Base-by-base conservation (phyloP, 2,888 invertebrate species). In the Chaetogeoica ovagalla region DNA sequence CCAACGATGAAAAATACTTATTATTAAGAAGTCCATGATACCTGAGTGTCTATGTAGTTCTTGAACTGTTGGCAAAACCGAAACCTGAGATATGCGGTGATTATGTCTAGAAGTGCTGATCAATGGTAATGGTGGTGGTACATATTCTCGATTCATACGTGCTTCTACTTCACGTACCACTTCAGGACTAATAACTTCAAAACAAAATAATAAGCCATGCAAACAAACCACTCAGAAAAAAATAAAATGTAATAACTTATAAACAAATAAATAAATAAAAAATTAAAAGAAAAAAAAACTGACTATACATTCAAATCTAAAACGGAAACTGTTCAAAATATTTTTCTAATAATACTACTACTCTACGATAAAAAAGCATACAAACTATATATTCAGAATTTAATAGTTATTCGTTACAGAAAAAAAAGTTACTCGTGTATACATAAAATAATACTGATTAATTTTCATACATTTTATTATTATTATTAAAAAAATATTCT, bases 111-210 rank as follows among this genome's bases (percentile, higher is more conserved):
- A 62, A 83, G 86, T 82, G 52, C 83, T 82, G 69, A 83, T 82
- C 39, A 82, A 55, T 63, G 83, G 90, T 85, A 91, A 88, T 71
- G 91, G 90, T 82, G 93, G 91, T 76, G 94, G 94, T 85, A 93
- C 89, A 86, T 93, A 92, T 85, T 92, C 91, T 85, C 89, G 87
- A 86, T 93, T 92, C 94, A 95, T 95, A 86, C 95, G 90, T 84
- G 92, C 92, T 88, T 95, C 95, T 84, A 95, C 94, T 86, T 95
- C 95, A 90, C 93, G 92, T 84, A 94, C 92, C 87, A 95, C 89
- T 87, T 95, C 94, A 83, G 94, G 94, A 86, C 94, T 93, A 88
- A 95, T 94, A 85, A 94, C 95, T 95, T 84, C 84, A 82, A 83
- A 85, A 84, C 84, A 82, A 82, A 82, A 82, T 52, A 82, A 84